phyloP scores from a whole-genome alignment of 2,888 invertebrate genomes.

The Tenodera sinensis region DNA sequence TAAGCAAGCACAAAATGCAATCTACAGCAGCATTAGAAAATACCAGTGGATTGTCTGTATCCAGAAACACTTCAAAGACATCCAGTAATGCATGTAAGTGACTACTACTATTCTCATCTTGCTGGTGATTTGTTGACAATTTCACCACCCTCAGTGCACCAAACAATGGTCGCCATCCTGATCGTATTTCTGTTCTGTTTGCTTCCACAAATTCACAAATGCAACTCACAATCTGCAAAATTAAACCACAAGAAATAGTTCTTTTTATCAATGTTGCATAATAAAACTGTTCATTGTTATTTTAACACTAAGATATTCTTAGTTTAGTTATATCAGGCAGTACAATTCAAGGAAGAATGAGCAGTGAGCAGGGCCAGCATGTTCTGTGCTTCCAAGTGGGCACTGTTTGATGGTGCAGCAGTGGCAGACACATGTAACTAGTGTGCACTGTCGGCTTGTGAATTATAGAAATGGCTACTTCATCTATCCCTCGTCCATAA shows the following conservation, averaged over 20 bases:
- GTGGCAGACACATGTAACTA: no score
- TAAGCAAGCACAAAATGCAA: conserved; percentile 84
- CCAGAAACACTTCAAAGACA: conserved; percentile 90
- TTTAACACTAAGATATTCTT: no score
- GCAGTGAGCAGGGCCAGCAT: no score
- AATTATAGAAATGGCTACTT: no score
- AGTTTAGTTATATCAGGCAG: no score
- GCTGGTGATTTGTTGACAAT: conserved; percentile 34
- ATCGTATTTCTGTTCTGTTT: conserved; percentile 86
- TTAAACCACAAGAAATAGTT: conserved; percentile 5
- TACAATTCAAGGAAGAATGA: no score
- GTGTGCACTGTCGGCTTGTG: no score
- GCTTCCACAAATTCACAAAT: conserved; percentile 95
- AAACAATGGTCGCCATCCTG: conserved; percentile 94
- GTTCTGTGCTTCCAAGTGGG: no score
- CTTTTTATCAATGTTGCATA: no score
- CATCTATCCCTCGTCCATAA: no score
- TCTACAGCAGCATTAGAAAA: conserved; percentile 93
- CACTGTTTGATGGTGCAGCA: no score
- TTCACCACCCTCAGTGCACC: conserved; percentile 85
- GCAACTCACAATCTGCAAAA: conserved; percentile 81
- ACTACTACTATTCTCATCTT: conserved; percentile 43
- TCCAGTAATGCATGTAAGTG: conserved; percentile 74
- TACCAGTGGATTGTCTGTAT: conserved; percentile 87
- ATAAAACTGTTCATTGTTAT: no score